These are phyloP conservation scores for Bradypodion ventrale DNA, from an alignment of 2,797 vertebrate species.

Conservation along the genomic window DNA sequence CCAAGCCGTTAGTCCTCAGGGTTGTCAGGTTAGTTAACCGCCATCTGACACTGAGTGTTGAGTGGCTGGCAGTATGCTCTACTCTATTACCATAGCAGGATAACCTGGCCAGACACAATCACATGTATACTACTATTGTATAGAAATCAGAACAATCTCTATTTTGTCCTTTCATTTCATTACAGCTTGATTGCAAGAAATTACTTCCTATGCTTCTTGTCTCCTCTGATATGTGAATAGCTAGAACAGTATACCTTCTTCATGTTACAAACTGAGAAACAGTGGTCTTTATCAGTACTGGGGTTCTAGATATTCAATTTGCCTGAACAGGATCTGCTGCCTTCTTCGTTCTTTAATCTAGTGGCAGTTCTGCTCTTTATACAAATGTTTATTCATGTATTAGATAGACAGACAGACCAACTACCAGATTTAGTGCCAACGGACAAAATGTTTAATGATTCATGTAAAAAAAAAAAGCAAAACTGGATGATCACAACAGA, in stretches of 20 bases:
- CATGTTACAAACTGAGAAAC: background rate
- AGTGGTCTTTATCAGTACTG: background rate
- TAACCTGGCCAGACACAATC: too few relatives aligned
- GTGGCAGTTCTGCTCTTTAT: background rate
- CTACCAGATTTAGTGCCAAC: too few relatives aligned
- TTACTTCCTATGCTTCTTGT: background rate
- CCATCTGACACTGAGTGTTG: too few relatives aligned
- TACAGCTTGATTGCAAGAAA: background rate
- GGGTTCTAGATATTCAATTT: background rate
- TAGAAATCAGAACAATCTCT: background rate
- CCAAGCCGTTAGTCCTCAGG: too few relatives aligned
- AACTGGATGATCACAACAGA: background rate
- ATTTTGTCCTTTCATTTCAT: too few relatives aligned
- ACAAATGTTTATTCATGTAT: too few relatives aligned
- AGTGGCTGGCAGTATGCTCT: too few relatives aligned
- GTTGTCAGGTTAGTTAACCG: too few relatives aligned
- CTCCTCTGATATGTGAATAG: background rate
- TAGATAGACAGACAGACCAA: too few relatives aligned
- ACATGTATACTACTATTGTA: too few relatives aligned
- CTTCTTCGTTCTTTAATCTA: background rate
- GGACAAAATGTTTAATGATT: too few relatives aligned
- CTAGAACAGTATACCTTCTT: background rate
- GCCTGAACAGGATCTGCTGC: background rate
- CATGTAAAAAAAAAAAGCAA: background rate
- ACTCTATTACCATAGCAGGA: too few relatives aligned